Base-by-base conservation (phyloP, 2,797 vertebrate genomes). In the Molossus molossus region DNA sequence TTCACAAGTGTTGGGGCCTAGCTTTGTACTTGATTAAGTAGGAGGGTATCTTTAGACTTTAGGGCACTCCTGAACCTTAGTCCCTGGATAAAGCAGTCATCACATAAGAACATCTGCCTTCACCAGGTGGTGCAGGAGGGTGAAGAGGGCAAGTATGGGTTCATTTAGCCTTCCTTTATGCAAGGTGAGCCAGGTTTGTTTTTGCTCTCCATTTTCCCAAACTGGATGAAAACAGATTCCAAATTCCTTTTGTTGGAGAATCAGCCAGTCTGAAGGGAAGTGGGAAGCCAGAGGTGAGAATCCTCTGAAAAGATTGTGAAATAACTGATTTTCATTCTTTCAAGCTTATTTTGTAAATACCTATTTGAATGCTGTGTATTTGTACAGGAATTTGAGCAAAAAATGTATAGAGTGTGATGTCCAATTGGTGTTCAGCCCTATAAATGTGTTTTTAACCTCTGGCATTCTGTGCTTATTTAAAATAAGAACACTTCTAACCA, bases 341-440 rank as follows among this genome's bases (percentile, higher is more conserved):
- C 97, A 97, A 98, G 97, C 98, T 98, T 99, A 98, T 98, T 98
- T 98, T 99, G 99, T 99, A 99, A 99, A 99, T 99, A 99, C 89
- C 94, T 98, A 99, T 98, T 98, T 99, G 99, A 99, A 99, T 99
- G 99, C 99, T 99, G 98, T 99, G 99, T 99, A 99, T 99, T 99
- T 99, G 99, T 99, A 99, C 99, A 99, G 99, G 99, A 99, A 99
- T 99, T 99, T 99, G 98, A 99, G 99, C 99, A 99, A 99, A 99
- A 98, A 99, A 99, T 99, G 99, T 99, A 99, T 99, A 99, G 99
- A 99, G 98, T 98, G 99, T 99, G 99, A 99, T 97, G 99, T 99
- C 98, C 98, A 98, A 98, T 98, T 98, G 99, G 98, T 99, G 99
- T 99, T 99, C 99, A 99, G 98, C 98, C 98, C 98, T 99, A 99